A percentile compares a stretch with the other conserved stretches of the same genome.
These are phyloP conservation scores for Chrysochloris asiatica DNA, from an alignment of 2,113 vertebrate genomes.

Conservation along the genomic window DNA sequence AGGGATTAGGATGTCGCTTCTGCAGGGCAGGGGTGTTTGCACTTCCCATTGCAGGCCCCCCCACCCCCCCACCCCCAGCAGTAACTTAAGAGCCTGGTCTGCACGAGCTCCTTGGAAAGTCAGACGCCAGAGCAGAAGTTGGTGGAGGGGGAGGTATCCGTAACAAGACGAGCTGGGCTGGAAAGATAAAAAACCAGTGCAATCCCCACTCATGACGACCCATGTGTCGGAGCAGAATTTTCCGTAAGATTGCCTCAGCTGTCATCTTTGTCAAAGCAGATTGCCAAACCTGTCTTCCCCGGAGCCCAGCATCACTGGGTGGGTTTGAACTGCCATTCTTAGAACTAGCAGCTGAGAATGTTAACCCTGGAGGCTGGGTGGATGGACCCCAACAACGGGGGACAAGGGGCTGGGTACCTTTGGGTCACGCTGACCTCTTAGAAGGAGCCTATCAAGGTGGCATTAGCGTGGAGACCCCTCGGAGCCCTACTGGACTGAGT, in stretches of 20 bases:
- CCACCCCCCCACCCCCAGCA: not conserved
- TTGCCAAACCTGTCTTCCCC: not conserved
- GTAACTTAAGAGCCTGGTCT: no score
- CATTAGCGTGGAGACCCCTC: fast-evolving
- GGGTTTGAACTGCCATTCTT: not conserved
- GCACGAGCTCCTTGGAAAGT: no score
- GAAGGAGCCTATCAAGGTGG: fast-evolving
- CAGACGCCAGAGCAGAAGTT: no score
- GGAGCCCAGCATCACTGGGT: not conserved
- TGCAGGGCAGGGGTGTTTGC: not conserved
- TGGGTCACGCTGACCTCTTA: not conserved
- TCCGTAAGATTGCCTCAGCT: not conserved
- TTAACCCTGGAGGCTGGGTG: not conserved
- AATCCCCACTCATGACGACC: not conserved
- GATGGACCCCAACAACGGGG: not conserved
- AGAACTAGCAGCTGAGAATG: not conserved
- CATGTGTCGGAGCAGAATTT: not conserved
- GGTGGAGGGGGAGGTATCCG: no score
- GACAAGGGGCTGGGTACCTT: not conserved
- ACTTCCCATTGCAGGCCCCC: fast-evolving
- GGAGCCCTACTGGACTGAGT: fast-evolving
- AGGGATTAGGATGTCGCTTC: not conserved
- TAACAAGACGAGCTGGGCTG: no score
- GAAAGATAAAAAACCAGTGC: not conserved
- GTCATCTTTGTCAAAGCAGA: not conserved